Percentiles rank a stretch among this genome's conserved stretches.
These are phyloP conservation scores for Grapholita molesta DNA, from an alignment of 1,140 invertebrate species.

Conservation along the genomic window DNA sequence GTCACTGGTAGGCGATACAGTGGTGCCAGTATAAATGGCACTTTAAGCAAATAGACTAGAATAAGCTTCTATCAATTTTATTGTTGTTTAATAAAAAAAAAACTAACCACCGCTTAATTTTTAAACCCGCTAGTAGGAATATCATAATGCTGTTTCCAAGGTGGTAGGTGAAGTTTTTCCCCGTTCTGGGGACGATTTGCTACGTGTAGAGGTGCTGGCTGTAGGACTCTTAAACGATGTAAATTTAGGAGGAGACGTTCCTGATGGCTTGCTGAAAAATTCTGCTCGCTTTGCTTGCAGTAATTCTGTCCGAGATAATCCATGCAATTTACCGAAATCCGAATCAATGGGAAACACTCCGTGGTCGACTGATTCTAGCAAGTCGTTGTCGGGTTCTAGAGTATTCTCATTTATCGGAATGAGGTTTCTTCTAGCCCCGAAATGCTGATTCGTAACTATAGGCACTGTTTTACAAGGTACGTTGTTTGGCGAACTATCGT, in stretches of 20 bases:
- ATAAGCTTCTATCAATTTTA: constrained; percentile 72
- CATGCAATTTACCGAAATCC: constrained; percentile 47
- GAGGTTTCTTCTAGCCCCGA: constrained; percentile 63
- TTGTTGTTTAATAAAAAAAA: constrained; percentile 37
- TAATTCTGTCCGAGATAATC: constrained; percentile 70
- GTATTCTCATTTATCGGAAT: constrained; percentile 62
- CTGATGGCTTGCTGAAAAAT: constrained; percentile 73
- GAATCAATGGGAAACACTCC: constrained; percentile 57
- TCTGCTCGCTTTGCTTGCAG: constrained; percentile 78
- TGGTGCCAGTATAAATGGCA: constrained; percentile 60
- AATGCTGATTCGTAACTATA: constrained; percentile 71
- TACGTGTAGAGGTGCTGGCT: constrained; percentile 24
- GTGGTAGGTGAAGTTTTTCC: constrained; percentile 69
- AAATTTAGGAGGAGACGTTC: constrained; percentile 51
- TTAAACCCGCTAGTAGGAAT: constrained; percentile 27
- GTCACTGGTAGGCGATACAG: constrained; percentile 46
- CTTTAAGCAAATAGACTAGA: constrained; percentile 72
- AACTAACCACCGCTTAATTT: constrained; percentile 52
- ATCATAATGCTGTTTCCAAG: constrained; percentile 81
- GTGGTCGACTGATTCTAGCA: constrained; percentile 43
- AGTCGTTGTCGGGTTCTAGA: constrained; percentile 41
- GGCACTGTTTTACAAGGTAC: constrained; percentile 65
- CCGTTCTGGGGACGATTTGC: constrained; percentile 24
- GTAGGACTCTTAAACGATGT: constrained; percentile 58
- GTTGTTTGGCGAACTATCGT: constrained; percentile 49